Evolutionary conservation across 1,140 invertebrate genomes (phyloP).

Genomic region (Battus philenor): DNA sequence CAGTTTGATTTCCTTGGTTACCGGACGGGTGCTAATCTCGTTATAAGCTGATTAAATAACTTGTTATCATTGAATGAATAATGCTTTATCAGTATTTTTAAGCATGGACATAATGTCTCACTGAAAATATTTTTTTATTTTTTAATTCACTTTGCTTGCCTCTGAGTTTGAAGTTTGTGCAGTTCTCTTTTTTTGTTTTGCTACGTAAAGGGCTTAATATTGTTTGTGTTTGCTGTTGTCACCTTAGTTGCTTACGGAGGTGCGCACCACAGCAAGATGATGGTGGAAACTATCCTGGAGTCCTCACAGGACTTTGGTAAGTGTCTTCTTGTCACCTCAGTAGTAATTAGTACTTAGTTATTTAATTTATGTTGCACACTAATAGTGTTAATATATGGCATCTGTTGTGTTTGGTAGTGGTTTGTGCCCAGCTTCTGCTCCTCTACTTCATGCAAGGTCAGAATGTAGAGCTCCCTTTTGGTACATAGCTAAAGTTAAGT

Average conservation of each 20-base stretch:
- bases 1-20: no score
- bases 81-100: conserved; percentile 4
- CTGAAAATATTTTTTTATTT: conserved; percentile 14
- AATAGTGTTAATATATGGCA: no score
- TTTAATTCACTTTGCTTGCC: background rate
- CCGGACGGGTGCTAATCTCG: conserved; percentile 6
- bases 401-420: no score
- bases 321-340: conserved; percentile 17
- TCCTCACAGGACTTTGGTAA: conserved; percentile 70
- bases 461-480: no score
- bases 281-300: conserved; percentile 69
- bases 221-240: conserved; percentile 44
- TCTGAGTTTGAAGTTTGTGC: background rate
- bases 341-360: no score
- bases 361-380: no score
- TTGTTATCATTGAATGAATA: conserved; percentile 10
- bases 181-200: conserved; percentile 7
- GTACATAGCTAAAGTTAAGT: no score
- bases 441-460: no score
- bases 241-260: conserved; percentile 36
- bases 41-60: conserved; percentile 1
- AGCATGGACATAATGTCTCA: background rate
- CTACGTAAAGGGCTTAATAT: conserved; percentile 32
- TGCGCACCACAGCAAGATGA: conserved; percentile 54
- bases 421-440: no score